A percentile compares a stretch with the other conserved stretches of the same genome.
Evolutionary conservation across 2,888 invertebrate genomes (phyloP).

Genomic region (Brenthis daphne): DNA sequence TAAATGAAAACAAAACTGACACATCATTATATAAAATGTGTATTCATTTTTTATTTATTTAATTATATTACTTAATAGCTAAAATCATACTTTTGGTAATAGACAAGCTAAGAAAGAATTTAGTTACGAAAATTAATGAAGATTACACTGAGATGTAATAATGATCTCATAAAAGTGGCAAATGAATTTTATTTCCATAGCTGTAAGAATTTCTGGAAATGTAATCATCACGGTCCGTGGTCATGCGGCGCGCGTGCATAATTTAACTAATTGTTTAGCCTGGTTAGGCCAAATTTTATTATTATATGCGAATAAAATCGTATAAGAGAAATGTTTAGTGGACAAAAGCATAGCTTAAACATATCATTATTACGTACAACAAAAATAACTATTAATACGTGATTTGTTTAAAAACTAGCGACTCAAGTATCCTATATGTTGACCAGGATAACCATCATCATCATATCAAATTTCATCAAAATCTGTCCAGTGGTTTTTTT

Average conservation of each 20-base stretch:
- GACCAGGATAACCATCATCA: too few species aligned
- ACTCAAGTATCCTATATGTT: too few species aligned
- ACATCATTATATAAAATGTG: too few species aligned
- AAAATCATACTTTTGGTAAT: too few species aligned
- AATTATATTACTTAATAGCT: too few species aligned
- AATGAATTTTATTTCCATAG: slow-evolving; percentile 2
- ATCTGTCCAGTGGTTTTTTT: too few species aligned
- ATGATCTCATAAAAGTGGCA: slow-evolving; percentile 15
- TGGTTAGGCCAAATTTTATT: slow-evolving; percentile 12
- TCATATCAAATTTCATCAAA: too few species aligned
- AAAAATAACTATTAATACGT: too few species aligned
- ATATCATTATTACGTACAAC: not conserved
- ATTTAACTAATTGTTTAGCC: slow-evolving; percentile 30
- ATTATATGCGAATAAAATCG: slow-evolving; percentile 11
- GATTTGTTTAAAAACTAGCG: too few species aligned
- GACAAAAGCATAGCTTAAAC: not conserved
- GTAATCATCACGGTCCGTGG: slow-evolving; percentile 39
- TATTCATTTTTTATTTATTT: too few species aligned
- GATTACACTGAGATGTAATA: slow-evolving; percentile 8
- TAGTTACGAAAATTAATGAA: not conserved
- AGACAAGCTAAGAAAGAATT: too few species aligned
- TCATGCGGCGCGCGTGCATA: slow-evolving; percentile 34
- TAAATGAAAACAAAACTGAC: too few species aligned
- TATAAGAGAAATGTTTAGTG: not conserved
- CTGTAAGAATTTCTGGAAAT: slow-evolving; percentile 24